Conservation (phyloP, 2,113 vertebrate genomes). For the Apteryx mantelli region DNA sequence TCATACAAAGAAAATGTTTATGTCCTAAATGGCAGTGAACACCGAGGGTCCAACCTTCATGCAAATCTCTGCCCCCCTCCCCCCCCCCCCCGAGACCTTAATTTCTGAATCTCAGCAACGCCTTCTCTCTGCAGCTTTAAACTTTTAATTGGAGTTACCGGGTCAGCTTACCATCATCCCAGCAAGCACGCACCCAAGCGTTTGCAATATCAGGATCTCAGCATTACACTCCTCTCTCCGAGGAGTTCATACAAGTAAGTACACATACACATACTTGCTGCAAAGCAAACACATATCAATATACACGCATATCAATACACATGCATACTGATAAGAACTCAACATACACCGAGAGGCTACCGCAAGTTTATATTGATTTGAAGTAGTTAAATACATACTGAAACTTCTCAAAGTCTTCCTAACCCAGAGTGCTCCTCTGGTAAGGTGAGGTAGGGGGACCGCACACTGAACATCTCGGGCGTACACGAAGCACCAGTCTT, state of each 20-base stretch:
- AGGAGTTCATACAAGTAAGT: not conserved
- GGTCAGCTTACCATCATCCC: not conserved
- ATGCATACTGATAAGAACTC: not conserved
- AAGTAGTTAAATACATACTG: not conserved
- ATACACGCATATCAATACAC: not conserved
- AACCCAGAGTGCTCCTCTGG: not conserved
- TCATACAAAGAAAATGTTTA: fast-evolving
- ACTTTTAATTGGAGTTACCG: not conserved
- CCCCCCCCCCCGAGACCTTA: not conserved
- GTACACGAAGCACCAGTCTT: conserved; percentile 28
- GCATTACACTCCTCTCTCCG: not conserved
- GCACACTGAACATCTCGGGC: fast-evolving
- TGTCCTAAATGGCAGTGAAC: fast-evolving
- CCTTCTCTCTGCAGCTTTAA: not conserved
- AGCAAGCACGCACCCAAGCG: not conserved
- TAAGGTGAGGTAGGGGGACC: not conserved
- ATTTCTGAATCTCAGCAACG: not conserved
- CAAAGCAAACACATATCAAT: not conserved
- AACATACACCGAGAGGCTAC: not conserved
- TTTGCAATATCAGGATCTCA: not conserved
- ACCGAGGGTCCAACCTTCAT: not conserved
- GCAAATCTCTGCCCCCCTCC: not conserved
- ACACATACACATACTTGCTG: not conserved
- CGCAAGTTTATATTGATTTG: not conserved
- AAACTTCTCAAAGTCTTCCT: conserved; percentile 18